Base-by-base conservation (phyloP, 2,888 invertebrate species). In the Ophraella communa region DNA sequence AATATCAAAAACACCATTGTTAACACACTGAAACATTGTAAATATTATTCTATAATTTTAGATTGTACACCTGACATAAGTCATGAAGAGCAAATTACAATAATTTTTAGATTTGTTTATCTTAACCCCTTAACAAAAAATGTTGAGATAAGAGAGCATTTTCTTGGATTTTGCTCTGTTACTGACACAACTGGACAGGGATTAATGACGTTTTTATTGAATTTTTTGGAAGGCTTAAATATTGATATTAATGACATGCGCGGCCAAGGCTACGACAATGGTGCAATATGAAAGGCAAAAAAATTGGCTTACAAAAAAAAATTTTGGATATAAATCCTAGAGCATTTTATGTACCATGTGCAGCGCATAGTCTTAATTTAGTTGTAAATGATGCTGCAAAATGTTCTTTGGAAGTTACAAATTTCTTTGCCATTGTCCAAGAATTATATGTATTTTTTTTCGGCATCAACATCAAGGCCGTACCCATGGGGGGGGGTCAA, bases 321-420 rank as follows among this genome's bases (percentile, higher is more conserved):
- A 66, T 72, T 54, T 47, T 71, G 52, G 65, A 68, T 30, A n/a
- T 69, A 17, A 72, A 73, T 65, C 63, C 69, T 8, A 56, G 69
- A 10, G 74, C 74, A 52, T 71, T 74, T 56, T 76, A 59, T 63
- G 70, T 75, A 23, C 74, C 76, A 18, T 76, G 76, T 58, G 60
- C 69, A 49, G 60, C 62, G 0, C 76, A 75, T 60, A 65, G 66
- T 39, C 63, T 76, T 24, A 75, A 76, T 73, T 67, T 73, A 51
- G 67, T 74, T 17, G 44, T 44, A 27, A 27, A 27, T 27, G 27
- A 27, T 27, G 27, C 27, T 27, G 27, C 27, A 27, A 27, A 27
- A 27, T 27, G 27, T 27, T 27, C 27, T 27, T 27, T 27, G 27
- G 27, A 27, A 27, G 27, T 27, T 27, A 27, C 27, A 27, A 44